These are phyloP conservation scores for Parauchenoglanis punctatus DNA, from an alignment of 2,797 vertebrate genomes.

Conservation along the genomic window DNA sequence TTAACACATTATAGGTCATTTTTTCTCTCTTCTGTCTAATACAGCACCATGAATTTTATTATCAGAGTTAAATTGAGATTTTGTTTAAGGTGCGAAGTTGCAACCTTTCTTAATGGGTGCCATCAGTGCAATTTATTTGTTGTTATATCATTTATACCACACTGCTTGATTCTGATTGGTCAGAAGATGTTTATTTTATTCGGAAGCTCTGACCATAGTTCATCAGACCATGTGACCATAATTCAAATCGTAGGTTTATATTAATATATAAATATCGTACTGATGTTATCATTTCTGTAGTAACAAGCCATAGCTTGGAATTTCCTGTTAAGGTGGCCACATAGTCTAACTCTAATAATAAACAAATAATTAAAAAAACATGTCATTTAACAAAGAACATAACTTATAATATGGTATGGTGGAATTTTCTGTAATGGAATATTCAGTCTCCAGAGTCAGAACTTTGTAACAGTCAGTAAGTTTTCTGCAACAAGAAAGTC, in stretches of 20 bases:
- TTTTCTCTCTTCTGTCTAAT: neutral
- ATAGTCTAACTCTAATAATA: neutral
- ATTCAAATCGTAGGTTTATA: neutral
- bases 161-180: neutral
- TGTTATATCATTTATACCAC: neutral
- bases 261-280: neutral
- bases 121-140: neutral
- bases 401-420: neutral
- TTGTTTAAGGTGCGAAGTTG: neutral
- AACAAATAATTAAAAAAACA: neutral
- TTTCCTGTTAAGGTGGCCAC: neutral
- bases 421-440: neutral
- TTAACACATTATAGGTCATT: too few relatives aligned
- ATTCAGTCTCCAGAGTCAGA: neutral
- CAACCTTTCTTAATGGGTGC: neutral
- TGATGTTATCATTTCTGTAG: neutral
- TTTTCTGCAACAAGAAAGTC: neutral
- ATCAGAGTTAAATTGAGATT: neutral
- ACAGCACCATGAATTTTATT: too few relatives aligned
- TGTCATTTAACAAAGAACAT: neutral
- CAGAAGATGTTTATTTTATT: neutral
- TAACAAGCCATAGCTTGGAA: neutral
- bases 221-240: neutral
- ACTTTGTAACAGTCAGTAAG: neutral
- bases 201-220: neutral